phyloP scores from a whole-genome alignment of 2,888 invertebrate species.

The Stenichneumon culpator region DNA sequence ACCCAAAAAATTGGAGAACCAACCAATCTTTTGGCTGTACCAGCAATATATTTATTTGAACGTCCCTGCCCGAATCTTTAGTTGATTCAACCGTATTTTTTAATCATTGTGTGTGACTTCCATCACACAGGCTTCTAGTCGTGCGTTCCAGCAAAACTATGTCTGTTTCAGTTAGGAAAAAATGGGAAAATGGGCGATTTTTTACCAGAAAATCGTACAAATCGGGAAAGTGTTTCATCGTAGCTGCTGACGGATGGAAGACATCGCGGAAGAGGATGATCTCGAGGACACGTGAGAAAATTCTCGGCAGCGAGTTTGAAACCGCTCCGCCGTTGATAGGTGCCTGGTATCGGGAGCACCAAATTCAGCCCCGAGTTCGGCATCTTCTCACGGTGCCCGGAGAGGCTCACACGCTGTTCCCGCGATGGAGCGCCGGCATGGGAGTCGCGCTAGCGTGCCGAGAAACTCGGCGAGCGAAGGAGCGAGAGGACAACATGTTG shows the following conservation, averaged over 20 bases:
- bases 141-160: too few species aligned
- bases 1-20: too few species aligned
- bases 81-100: too few species aligned
- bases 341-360: slow-evolving; percentile 75
- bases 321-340: slow-evolving; percentile 70
- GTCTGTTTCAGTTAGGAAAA: too few species aligned
- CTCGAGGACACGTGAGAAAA: neutral
- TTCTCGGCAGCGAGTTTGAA: neutral
- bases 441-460: slow-evolving; percentile 17
- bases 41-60: too few species aligned
- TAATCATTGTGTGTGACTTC: too few species aligned
- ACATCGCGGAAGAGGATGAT: neutral
- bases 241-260: neutral
- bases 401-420: slow-evolving; percentile 75
- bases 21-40: too few species aligned
- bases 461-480: neutral
- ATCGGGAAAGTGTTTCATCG: too few species aligned
- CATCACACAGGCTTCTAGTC: too few species aligned
- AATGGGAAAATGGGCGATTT: too few species aligned
- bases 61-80: too few species aligned
- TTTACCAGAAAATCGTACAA: too few species aligned
- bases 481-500: slow-evolving; percentile 8
- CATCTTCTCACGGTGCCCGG: slow-evolving; percentile 78
- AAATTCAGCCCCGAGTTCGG: slow-evolving; percentile 77
- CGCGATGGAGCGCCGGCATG: neutral